phyloP scores from a whole-genome alignment of 2,888 invertebrate genomes.

The Perizoma flavofasciatum region DNA sequence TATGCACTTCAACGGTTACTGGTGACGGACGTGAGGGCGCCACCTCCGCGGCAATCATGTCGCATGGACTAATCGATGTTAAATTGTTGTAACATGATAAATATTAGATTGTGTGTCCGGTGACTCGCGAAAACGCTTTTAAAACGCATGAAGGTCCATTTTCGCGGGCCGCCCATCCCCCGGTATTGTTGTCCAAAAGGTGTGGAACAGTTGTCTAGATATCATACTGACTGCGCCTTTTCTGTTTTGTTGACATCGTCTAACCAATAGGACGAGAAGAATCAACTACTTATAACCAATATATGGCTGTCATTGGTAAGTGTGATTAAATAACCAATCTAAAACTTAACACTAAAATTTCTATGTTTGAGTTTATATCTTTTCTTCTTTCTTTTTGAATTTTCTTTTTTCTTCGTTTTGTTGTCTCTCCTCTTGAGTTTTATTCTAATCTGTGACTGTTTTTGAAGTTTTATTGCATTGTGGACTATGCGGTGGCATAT shows the following conservation, averaged over 20 bases:
- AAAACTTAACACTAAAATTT: conserved; percentile 81
- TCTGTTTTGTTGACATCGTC: conserved; percentile 88
- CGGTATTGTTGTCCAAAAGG: conserved; percentile 65
- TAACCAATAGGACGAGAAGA: conserved; percentile 96
- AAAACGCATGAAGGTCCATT: conserved; percentile 57
- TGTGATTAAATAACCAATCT: conserved; percentile 84
- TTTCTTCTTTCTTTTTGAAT: conserved; percentile 54
- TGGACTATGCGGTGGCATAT: conserved; percentile 80
- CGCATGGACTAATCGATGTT: conserved; percentile 80
- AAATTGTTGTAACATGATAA: conserved; percentile 71
- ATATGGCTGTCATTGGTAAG: conserved; percentile 98
- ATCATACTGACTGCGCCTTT: conserved; percentile 83
- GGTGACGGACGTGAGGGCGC: conserved; percentile 73
- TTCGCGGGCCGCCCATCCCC: conserved; percentile 64
- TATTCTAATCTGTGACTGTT: conserved; percentile 70
- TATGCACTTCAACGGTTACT: conserved; percentile 50
- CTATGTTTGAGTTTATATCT: conserved; percentile 64
- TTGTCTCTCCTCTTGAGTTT: conserved; percentile 49
- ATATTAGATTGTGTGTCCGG: conserved; percentile 73
- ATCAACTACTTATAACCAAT: conserved; percentile 97
- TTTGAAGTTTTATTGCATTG: conserved; percentile 79
- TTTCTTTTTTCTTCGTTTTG: conserved; percentile 55
- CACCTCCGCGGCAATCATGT: conserved; percentile 74
- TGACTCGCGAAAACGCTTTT: conserved; percentile 59
- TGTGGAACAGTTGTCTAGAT: conserved; percentile 74